Evolutionary conservation across 2,113 vertebrate species (phyloP).

Genomic region (Donacobius atricapilla): DNA sequence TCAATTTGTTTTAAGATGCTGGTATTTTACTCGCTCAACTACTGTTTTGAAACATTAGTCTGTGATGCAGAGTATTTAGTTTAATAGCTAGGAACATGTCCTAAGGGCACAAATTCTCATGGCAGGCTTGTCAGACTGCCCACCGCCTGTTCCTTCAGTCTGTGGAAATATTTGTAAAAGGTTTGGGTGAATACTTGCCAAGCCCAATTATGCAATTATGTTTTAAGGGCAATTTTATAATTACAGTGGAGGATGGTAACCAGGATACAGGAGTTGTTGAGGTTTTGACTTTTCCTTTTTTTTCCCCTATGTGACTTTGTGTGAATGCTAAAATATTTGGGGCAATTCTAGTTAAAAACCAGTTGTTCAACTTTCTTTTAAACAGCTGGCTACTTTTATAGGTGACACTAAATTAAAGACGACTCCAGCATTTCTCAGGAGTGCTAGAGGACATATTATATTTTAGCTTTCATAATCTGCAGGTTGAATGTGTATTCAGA

Average conservation of each 20-base stretch:
- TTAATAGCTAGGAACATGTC: constrained; percentile 8
- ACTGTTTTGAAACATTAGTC: constrained; percentile 52
- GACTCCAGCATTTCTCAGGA: neutral
- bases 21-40: constrained; percentile 5
- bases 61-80: neutral
- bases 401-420: neutral
- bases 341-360: constrained; percentile 8
- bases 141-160: constrained; percentile 3
- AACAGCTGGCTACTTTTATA: neutral
- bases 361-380: constrained; percentile 25
- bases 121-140: neutral
- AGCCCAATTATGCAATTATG: constrained; percentile 52
- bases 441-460: neutral
- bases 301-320: neutral
- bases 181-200: constrained; percentile 43
- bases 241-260: constrained; percentile 54
- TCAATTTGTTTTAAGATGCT: neutral
- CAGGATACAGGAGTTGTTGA: constrained; percentile 36
- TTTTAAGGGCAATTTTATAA: constrained; percentile 67
- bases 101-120: neutral
- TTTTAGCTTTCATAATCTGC: neutral
- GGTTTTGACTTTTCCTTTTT: constrained; percentile 22
- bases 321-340: neutral
- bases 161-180: constrained; percentile 37
- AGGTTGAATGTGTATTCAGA: neutral